Conservation (phyloP, 2,888 invertebrate species). For the Tenodera sinensis region DNA sequence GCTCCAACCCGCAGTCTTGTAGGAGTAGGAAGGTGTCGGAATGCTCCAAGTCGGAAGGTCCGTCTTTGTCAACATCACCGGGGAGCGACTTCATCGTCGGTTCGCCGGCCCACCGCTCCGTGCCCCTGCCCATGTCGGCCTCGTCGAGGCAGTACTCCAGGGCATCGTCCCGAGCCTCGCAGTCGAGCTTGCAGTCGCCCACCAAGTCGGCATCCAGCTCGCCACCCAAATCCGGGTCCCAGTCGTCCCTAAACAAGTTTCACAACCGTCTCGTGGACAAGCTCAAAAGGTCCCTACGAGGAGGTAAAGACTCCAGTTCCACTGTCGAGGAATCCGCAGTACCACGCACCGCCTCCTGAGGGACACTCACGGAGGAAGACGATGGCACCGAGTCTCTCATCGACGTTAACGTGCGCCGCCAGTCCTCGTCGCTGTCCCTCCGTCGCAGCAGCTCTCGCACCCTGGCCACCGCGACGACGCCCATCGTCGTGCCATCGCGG, state of each 20-base stretch:
- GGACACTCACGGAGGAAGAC: constrained; percentile 17
- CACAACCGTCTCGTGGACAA: constrained; percentile 77
- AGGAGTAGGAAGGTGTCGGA: constrained; percentile 69
- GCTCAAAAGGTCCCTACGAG: constrained; percentile 66
- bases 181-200: constrained; percentile 53
- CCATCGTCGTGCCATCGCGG: constrained; percentile 27
- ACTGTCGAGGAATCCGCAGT: constrained; percentile 48
- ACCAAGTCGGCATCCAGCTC: constrained; percentile 60
- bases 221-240: constrained; percentile 56
- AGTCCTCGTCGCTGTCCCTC: neutral
- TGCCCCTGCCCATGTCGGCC: constrained; percentile 29
- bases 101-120: constrained; percentile 41
- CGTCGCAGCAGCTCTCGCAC: neutral
- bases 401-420: neutral
- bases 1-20: constrained; percentile 58
- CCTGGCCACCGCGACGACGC: constrained; percentile 25
- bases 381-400: neutral
- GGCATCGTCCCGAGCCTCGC: constrained; percentile 59
- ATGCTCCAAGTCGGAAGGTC: constrained; percentile 69
- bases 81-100: constrained; percentile 54
- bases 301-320: constrained; percentile 43
- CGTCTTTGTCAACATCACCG: constrained; percentile 64
- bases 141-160: constrained; percentile 45
- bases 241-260: constrained; percentile 67
- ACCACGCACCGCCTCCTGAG: constrained; percentile 54